Evolutionary conservation across 2,888 invertebrate species (phyloP).

Genomic region (Ptilodon capucinus): DNA sequence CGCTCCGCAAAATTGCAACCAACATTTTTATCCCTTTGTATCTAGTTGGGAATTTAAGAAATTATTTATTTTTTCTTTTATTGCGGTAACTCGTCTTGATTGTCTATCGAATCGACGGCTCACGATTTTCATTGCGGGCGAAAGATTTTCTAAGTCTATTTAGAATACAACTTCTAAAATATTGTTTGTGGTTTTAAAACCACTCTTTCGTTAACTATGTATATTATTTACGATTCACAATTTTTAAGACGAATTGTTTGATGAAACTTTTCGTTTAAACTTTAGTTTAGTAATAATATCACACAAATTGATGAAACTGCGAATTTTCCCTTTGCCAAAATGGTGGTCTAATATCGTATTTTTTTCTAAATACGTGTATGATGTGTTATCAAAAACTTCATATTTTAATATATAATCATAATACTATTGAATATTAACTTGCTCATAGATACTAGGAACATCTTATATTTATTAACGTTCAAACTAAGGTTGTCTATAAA

Average conservation of each 20-base stretch:
- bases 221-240: slow-evolving; percentile 9
- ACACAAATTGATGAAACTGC: too few species aligned
- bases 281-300: neutral
- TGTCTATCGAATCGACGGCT: slow-evolving; percentile 53
- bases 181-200: slow-evolving; percentile 32
- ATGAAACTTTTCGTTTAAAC: neutral
- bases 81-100: slow-evolving; percentile 63
- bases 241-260: slow-evolving; percentile 1
- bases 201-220: slow-evolving; percentile 25
- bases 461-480: slow-evolving; percentile 30
- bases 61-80: slow-evolving; percentile 62
- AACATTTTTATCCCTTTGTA: slow-evolving; percentile 77
- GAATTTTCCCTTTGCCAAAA: too few species aligned
- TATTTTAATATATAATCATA: too few species aligned
- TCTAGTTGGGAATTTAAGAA: slow-evolving; percentile 64
- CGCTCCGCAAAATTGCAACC: slow-evolving; percentile 69
- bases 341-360: too few species aligned
- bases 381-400: too few species aligned
- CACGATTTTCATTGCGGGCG: slow-evolving; percentile 46
- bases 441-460: too few species aligned
- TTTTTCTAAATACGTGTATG: too few species aligned
- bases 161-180: slow-evolving; percentile 43
- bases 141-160: slow-evolving; percentile 38
- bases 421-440: too few species aligned
- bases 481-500: slow-evolving; percentile 30